A percentile compares a stretch with the other conserved stretches of the same genome.
Conservation (phyloP, 2,797 vertebrate genomes). For the Melanotaenia parkinsoni region DNA sequence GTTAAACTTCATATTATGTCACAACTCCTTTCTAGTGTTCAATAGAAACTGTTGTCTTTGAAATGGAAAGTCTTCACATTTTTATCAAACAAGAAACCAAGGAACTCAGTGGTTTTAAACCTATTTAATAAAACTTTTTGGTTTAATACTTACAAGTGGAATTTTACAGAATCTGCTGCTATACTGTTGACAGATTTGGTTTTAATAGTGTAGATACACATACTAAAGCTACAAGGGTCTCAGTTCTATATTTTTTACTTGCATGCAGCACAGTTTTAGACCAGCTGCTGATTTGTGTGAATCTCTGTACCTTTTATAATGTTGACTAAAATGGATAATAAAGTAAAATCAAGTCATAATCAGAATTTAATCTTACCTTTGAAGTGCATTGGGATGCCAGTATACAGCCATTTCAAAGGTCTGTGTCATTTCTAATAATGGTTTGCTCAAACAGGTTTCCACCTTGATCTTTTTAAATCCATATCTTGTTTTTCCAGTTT, state of each 20-base stretch:
- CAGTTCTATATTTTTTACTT: background rate
- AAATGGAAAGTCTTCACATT: too few species aligned
- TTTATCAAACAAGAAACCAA: background rate
- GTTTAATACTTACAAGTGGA: too few species aligned
- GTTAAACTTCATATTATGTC: too few species aligned
- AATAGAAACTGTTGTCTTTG: too few species aligned
- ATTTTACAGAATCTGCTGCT: too few species aligned
- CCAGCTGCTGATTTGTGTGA: background rate
- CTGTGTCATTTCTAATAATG: background rate
- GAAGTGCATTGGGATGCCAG: background rate
- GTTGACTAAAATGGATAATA: background rate
- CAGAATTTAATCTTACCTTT: constrained; percentile 1
- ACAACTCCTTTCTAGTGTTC: too few species aligned
- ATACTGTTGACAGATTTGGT: too few species aligned
- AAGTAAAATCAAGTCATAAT: background rate
- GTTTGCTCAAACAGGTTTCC: background rate
- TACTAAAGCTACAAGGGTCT: background rate
- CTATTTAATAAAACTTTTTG: too few species aligned
- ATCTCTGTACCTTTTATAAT: background rate
- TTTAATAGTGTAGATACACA: too few species aligned
- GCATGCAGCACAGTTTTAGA: background rate
- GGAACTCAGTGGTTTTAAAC: background rate
- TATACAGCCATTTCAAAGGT: background rate
- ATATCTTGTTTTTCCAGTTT: constrained; percentile 79
- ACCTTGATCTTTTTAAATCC: constrained; percentile 1